Base-by-base conservation (phyloP, 2,888 invertebrate species). In the Ichneumon xanthorius region DNA sequence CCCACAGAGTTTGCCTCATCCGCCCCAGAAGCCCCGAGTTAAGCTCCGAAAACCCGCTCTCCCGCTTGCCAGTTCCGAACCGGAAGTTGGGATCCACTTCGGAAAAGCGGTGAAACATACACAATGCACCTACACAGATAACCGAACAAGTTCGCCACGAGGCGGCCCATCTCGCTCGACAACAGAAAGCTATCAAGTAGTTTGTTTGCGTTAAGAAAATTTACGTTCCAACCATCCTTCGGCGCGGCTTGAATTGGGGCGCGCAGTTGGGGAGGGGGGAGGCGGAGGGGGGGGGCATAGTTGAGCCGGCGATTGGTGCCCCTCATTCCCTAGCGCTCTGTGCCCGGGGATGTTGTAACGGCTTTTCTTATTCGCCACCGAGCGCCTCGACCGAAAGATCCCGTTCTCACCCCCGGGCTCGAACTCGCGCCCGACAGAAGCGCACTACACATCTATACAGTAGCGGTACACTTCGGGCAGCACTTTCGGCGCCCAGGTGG, bases 181-280 rank as follows among this genome's bases (percentile, higher is more conserved):
- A 90, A 90, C 90, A 90, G 90, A 68, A 53, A 72, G 88, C 88
- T 89, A 90, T 90, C 89, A 90, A 89, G 89, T 90, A 91, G 89
- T 90, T 90, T 91, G 90, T 91, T 91, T 90, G 89, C 88, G 88
- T 89, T 88, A 86, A 90, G 90, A 88, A 90, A 90, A 85, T 89
- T 90, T 86, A 84, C 88, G 45, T 80, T 53, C 72, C 50, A 53
- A 88, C 45, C 80, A 53, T 67, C 65, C 37, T 67, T 19, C 37
- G 30, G 3, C 16, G 16, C 30, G 16, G 26, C 50, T 16, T 53
- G 50, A 65, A 53, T 48, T 40, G 40, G 2, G 30, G 33, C 14
- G 6, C 16, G 61, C 30, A 63, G 61, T 33, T 63, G 61, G 26
- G 33, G 30, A 40, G 11, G 40, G 11, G 9, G 11, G 40, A 2